A percentile compares a stretch with the other conserved stretches of the same genome.
phyloP scores from a whole-genome alignment of 2,797 vertebrate species.

The Pseudochirops corinnae region DNA sequence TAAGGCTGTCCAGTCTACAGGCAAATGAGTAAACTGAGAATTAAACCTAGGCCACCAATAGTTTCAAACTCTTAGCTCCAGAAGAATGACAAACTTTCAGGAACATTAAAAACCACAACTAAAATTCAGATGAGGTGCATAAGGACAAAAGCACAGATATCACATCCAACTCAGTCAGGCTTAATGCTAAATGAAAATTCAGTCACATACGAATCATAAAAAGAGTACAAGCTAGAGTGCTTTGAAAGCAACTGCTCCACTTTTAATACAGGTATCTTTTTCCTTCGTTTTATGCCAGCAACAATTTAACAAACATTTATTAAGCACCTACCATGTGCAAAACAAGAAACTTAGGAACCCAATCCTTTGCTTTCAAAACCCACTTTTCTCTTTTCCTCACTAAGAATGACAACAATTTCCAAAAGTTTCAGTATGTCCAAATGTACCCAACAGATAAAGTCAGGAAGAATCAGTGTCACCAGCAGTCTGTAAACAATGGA shows the following conservation, averaged over 20 bases:
- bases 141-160: neutral
- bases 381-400: conserved; percentile 31
- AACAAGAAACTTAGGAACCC: conserved; percentile 12
- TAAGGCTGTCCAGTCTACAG: conserved; percentile 1
- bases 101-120: neutral
- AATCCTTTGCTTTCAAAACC: conserved; percentile 4
- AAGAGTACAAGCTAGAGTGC: neutral
- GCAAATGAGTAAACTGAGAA: neutral
- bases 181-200: conserved; percentile 49
- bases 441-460: neutral
- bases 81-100: neutral
- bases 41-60: neutral
- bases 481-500: neutral
- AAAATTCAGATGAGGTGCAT: neutral
- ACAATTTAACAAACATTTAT: neutral
- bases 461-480: neutral
- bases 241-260: conserved; percentile 13
- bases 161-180: conserved; percentile 28
- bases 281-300: conserved; percentile 2
- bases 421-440: conserved; percentile 51
- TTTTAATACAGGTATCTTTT: conserved; percentile 20
- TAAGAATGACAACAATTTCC: conserved; percentile 21
- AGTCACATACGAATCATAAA: neutral
- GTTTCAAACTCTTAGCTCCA: conserved; percentile 1
- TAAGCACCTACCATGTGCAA: neutral